Conservation (phyloP, 2,797 vertebrate species). For the Microcaecilia unicolor region DNA sequence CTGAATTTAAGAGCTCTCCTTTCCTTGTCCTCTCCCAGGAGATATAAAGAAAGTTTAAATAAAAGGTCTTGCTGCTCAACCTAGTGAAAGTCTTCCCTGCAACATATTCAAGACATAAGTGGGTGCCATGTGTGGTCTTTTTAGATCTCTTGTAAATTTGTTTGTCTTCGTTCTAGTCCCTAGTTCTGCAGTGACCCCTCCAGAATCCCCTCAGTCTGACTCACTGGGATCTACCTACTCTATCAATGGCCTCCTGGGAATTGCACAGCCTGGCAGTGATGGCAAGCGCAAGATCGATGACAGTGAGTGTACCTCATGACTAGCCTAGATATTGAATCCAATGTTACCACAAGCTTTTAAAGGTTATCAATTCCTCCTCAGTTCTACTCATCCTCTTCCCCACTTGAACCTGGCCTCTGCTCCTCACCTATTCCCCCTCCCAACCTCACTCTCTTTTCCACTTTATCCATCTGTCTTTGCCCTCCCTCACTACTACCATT, state of each 20-base stretch:
- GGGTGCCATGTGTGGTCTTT: not conserved
- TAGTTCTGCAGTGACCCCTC: slow-evolving; percentile 81
- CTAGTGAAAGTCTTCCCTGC: not conserved
- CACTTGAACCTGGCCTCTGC: no score
- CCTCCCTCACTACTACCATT: no score
- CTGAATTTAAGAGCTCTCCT: not conserved
- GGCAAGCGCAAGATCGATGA: slow-evolving; percentile 82
- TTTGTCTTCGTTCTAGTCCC: slow-evolving; percentile 54
- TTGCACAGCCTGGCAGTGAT: slow-evolving; percentile 60
- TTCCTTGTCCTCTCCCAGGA: not conserved
- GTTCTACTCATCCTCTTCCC: no score
- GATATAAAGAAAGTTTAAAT: no score
- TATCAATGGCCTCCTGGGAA: slow-evolving; percentile 81
- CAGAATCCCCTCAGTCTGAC: slow-evolving; percentile 79
- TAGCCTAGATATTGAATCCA: no score
- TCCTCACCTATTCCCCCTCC: no score
- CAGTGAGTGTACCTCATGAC: slow-evolving; percentile 57
- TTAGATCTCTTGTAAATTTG: not conserved
- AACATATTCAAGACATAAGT: not conserved
- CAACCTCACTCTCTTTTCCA: no score
- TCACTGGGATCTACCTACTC: slow-evolving; percentile 85
- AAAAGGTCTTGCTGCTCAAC: no score
- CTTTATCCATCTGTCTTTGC: no score
- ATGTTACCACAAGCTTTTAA: no score
- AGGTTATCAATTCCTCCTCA: no score